These are phyloP conservation scores for Indicator maculatus DNA, from an alignment of 2,113 vertebrate genomes.

Conservation along the genomic window DNA sequence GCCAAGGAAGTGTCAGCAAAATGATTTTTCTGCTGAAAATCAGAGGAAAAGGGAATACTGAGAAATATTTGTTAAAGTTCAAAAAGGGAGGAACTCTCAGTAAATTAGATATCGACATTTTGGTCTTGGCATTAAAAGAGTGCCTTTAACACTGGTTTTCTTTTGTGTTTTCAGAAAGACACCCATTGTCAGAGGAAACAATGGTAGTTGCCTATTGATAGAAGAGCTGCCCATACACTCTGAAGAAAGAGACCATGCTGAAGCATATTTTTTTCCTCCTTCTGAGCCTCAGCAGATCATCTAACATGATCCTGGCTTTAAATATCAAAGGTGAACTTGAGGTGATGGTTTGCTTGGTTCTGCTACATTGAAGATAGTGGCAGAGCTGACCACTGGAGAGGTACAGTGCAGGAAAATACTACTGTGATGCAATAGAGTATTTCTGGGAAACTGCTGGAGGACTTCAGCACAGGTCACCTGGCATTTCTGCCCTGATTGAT, in stretches of 20 bases:
- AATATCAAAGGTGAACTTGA: background rate
- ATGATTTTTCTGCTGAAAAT: background rate
- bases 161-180: constrained; percentile 3
- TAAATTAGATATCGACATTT: background rate
- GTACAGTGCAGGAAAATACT: background rate
- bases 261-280: background rate
- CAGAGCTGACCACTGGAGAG: background rate
- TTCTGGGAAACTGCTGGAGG: background rate
- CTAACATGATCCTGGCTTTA: background rate
- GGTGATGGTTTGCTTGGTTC: background rate
- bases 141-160: background rate
- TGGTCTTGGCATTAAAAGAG: background rate
- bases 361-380: background rate
- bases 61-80: background rate
- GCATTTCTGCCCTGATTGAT: background rate
- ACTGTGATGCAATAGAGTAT: background rate
- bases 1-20: background rate
- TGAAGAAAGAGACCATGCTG: background rate
- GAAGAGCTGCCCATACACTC: background rate
- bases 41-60: background rate
- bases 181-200: background rate
- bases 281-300: background rate
- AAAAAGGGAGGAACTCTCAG: background rate
- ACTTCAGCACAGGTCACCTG: background rate
- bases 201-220: rapidly evolving